Base-by-base conservation (phyloP, 2,113 vertebrate genomes). In the Triplophysa tibetana region DNA sequence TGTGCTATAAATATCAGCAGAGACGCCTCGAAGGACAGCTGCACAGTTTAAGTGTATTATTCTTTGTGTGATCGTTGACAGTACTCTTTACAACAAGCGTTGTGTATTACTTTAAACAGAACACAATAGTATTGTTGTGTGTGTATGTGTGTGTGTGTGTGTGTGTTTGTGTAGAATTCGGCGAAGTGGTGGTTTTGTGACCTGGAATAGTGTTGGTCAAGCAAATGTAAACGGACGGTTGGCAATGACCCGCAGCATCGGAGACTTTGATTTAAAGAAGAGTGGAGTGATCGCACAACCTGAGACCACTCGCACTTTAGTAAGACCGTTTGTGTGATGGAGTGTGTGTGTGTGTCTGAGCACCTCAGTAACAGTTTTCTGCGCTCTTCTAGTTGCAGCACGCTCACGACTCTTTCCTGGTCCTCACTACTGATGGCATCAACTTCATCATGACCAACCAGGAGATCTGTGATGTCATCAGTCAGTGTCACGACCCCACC, bases 391-490 rank as follows among this genome's bases (percentile, higher is more conserved):
- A 99, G 98, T 52, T 99, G 54, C 94, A 96, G 6, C 96, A 97
- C 0, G 93, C 90, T 0, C 90, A 96, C 0, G 97, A 99, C 84
- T 89, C 96, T 10, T 99, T 99, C 88, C 90, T 99, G 87, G 95
- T 95, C 10, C 95, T 99, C 86, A 99, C 96, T 38, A 99, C 97
- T 0, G 97, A 99, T 0, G 98, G 98, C 24, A 90, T 99, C 70
- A 99, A 99, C 93, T 98, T 99, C 88, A 98, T 97, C 12, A 96
- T 99, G 89, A 98, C 97, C 80, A 98, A 97, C 79, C 97, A 99
- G 82, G 98, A 99, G 88, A 98, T 99, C 88, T 99, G 98, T 26
- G 89, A 98, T 75, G 93, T 95, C 81, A 95, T 98, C 83, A 97
- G 90, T 84, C 96, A 97, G 89, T 97, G 96, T 85, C 94, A 97